These are phyloP conservation scores for Sarotherodon lohbergeri DNA, from an alignment of 2,113 vertebrate species.

Conservation along the genomic window DNA sequence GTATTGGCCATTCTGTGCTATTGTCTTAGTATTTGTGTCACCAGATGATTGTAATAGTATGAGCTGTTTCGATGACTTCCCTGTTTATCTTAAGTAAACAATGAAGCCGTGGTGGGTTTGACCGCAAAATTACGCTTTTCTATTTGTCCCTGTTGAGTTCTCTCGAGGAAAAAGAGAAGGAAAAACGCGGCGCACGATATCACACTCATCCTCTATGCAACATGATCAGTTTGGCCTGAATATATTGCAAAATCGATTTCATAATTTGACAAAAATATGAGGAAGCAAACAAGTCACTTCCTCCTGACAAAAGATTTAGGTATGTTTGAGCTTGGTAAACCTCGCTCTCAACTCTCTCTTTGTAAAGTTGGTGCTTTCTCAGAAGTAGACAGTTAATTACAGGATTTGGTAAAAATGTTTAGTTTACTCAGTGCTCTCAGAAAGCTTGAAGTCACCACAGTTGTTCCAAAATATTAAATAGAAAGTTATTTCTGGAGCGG, in stretches of 20 bases:
- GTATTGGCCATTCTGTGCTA: not conserved
- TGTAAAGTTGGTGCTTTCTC: not conserved
- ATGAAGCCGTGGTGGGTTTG: not conserved
- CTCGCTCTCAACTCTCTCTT: not conserved
- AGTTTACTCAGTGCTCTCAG: not conserved
- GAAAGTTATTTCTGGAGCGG: not conserved
- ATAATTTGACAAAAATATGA: conserved; percentile 12
- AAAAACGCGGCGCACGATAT: not conserved
- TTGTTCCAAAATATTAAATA: not conserved
- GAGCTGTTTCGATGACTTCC: not conserved
- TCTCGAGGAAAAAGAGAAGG: not conserved
- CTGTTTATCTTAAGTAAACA: not conserved
- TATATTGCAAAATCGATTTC: conserved; percentile 38
- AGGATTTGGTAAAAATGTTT: not conserved
- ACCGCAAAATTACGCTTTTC: not conserved
- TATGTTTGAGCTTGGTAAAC: not conserved
- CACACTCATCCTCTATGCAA: not conserved
- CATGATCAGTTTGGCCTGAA: not conserved
- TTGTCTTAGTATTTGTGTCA: not conserved
- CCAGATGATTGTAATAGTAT: not conserved
- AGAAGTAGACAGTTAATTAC: not conserved
- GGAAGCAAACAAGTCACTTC: conserved; percentile 33
- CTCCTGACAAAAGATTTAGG: not conserved
- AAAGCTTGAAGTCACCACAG: not conserved
- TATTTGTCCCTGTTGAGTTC: not conserved